phyloP scores from a whole-genome alignment of 1,140 invertebrate genomes.

The Polypedilum vanderplanki region DNA sequence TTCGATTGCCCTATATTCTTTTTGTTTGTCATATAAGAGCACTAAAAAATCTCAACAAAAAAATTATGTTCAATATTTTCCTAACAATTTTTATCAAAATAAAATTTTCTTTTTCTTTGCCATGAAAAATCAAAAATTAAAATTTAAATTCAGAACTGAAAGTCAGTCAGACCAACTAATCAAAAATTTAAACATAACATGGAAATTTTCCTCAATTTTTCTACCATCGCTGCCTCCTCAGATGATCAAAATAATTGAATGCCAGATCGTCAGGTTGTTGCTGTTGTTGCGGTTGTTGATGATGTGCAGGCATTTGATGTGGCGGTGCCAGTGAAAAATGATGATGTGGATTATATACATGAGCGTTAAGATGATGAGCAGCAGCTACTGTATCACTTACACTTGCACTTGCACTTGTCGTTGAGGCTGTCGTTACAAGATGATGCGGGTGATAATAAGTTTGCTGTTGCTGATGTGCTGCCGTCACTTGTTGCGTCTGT shows the following conservation, averaged over 20 bases:
- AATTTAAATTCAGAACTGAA: too few species aligned
- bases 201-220: slow-evolving; percentile 33
- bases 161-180: too few species aligned
- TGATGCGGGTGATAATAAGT: slow-evolving; percentile 45
- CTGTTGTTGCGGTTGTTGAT: not conserved
- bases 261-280: slow-evolving; percentile 48
- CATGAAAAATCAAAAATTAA: too few species aligned
- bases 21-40: too few species aligned
- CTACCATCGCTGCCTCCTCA: slow-evolving; percentile 50
- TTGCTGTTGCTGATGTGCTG: slow-evolving; percentile 46
- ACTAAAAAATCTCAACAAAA: too few species aligned
- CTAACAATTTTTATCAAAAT: too few species aligned
- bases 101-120: too few species aligned
- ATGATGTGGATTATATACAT: slow-evolving; percentile 27
- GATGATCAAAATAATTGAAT: slow-evolving; percentile 50
- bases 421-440: not conserved
- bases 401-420: not conserved
- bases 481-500: slow-evolving; percentile 31
- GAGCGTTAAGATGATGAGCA: slow-evolving; percentile 6
- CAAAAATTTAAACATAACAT: too few species aligned
- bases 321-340: slow-evolving; percentile 11
- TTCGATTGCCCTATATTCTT: too few species aligned
- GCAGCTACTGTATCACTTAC: not conserved
- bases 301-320: not conserved
- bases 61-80: too few species aligned